Conservation (phyloP, 2,797 vertebrate species). For the Anisognathus igniventris region DNA sequence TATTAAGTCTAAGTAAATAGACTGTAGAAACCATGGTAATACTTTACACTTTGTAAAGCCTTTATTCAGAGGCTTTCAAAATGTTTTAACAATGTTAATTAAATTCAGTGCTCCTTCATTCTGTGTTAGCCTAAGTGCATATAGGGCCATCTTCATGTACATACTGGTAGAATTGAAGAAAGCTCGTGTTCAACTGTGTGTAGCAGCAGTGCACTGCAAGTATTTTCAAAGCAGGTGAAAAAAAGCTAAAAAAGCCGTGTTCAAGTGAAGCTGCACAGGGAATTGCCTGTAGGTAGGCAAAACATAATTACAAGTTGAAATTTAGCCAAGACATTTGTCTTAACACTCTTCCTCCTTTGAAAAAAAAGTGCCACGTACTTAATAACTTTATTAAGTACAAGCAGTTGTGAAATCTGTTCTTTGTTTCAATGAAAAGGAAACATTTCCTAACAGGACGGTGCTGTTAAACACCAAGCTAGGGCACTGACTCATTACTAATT, state of each 20-base stretch:
- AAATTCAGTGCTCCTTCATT: conserved; percentile 36
- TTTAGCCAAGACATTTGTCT: conserved; percentile 58
- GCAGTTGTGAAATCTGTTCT: conserved; percentile 57
- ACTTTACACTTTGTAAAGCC: conserved; percentile 40
- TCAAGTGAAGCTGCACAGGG: conserved; percentile 12
- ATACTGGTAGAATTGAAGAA: background rate
- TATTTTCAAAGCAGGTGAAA: background rate
- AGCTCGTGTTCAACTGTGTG: background rate
- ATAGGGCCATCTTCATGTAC: conserved; percentile 32
- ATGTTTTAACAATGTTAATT: conserved; percentile 62
- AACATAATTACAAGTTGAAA: conserved; percentile 60
- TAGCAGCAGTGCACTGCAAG: background rate
- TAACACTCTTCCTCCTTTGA: conserved; percentile 53
- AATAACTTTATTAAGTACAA: conserved; percentile 58
- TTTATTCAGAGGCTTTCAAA: conserved; percentile 49
- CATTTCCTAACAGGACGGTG: conserved; percentile 31
- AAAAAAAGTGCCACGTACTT: conserved; percentile 15
- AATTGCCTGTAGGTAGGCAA: conserved; percentile 56
- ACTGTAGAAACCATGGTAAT: conserved; percentile 39
- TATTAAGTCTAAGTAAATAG: conserved; percentile 63
- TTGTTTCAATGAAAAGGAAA: conserved; percentile 52
- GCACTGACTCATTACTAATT: conserved; percentile 48
- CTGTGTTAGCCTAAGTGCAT: conserved; percentile 35
- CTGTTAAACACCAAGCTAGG: conserved; percentile 1
- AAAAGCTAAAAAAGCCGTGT: background rate